These are phyloP conservation scores for Watersipora subatra DNA, from an alignment of 1,140 invertebrate species.

Conservation along the genomic window DNA sequence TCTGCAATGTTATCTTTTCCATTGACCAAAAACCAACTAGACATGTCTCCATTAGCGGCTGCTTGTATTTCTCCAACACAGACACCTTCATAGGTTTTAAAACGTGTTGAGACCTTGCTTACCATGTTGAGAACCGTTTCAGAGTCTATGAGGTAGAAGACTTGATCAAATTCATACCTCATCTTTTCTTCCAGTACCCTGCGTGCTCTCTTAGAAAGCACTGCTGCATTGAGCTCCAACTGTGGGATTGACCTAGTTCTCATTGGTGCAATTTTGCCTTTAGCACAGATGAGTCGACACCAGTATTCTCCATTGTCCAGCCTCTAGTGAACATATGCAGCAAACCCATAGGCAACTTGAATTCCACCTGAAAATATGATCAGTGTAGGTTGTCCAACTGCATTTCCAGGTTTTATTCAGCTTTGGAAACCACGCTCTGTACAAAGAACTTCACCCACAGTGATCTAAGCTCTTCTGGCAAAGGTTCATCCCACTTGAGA, in stretches of 20 bases:
- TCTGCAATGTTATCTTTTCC: not conserved
- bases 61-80: slow-evolving; percentile 1
- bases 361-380: too few species aligned
- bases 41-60: slow-evolving; percentile 1
- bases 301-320: too few species aligned
- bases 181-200: not conserved
- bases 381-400: not conserved
- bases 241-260: not conserved
- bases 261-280: too few species aligned
- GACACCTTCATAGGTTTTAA: slow-evolving; percentile 2
- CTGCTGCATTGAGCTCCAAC: not conserved
- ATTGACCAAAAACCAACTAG: not conserved
- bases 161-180: not conserved
- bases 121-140: slow-evolving; percentile 5
- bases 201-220: not conserved
- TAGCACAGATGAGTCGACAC: too few species aligned
- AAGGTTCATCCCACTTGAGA: slow-evolving; percentile 11
- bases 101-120: not conserved
- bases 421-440: not conserved
- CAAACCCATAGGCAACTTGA: too few species aligned
- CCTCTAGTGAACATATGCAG: too few species aligned
- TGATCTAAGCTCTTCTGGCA: slow-evolving; percentile 1
- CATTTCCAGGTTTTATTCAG: not conserved
- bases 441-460: slow-evolving; percentile 10
- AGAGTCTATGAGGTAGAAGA: not conserved